Base-by-base conservation (phyloP, 2,888 invertebrate species). In the Mycalesis mineus region DNA sequence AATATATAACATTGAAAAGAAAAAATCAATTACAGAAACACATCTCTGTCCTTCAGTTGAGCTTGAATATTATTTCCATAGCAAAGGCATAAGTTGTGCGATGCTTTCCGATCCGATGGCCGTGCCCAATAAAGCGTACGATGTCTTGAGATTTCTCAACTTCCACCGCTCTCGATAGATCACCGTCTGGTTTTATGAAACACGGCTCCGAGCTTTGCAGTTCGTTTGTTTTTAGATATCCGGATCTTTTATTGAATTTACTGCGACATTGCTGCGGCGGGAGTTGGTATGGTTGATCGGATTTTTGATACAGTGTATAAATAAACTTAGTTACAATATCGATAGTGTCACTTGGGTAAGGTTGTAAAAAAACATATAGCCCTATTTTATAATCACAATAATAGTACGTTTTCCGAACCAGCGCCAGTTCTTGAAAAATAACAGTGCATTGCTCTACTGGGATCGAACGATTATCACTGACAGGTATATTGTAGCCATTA, bases 201-300 rank as follows among this genome's bases (percentile, higher is more conserved):
- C 17, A 48, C 41, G 40, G 7, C 14, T 11, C 15, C 47, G 33
- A 55, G 50, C n/a, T 59, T 60, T 48, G 31, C 42, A 41, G 51
- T 52, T 31, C 29, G 51, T 52, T 60, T 60, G 52, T 56, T 56
- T 60, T 52, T 14, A 47, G 47, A 47, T 47, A 47, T 47, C 33
- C 31, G 15, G 9, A 4, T 11, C 0, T 11, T 15, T 15, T 47
- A 47, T 47, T 47, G 47, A 33, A 47, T 33, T 33, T 15, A 31
- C 47, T 47, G 33, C 33, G 15, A 31, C 29, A 29, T 44, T 29
- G 45, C 45, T 22, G 29, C 29, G 13, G 13, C 8, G 13, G 14
- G 0, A 22, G 22, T 42, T 31, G 9, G 4, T 9, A 31, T 8
- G 14, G n/a, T 14, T 29, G 15, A 47, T 31, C 15, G 31, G 31